These are phyloP conservation scores for Choristoneura fumiferana DNA, from an alignment of 1,140 invertebrate species.

Conservation along the genomic window DNA sequence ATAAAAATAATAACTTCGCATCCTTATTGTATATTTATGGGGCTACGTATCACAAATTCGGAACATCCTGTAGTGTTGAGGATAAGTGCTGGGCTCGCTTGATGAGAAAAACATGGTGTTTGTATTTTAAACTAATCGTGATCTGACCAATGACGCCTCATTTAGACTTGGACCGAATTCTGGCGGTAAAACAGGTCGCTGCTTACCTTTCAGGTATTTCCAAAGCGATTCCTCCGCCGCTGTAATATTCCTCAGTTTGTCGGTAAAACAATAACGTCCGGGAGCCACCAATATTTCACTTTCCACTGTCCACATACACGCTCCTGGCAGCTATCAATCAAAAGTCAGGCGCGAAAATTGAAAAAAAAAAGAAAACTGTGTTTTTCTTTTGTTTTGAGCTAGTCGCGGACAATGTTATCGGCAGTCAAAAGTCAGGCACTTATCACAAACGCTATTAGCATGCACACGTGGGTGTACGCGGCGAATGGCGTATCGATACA, in stretches of 20 bases:
- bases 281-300: conserved; percentile 55
- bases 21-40: not conserved
- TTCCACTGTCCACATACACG: conserved; percentile 52
- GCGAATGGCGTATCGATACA: conserved; percentile 34
- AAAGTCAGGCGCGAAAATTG: conserved; percentile 28
- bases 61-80: not conserved
- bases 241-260: conserved; percentile 68
- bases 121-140: too few relatives aligned
- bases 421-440: conserved; percentile 55
- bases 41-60: not conserved
- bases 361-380: conserved; percentile 25
- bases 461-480: conserved; percentile 50
- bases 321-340: conserved; percentile 26
- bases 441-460: conserved; percentile 53
- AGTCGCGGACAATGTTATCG: conserved; percentile 41
- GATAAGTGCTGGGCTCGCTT: too few relatives aligned
- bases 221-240: conserved; percentile 58
- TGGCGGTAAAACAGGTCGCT: conserved; percentile 30
- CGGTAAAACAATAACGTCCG: conserved; percentile 48
- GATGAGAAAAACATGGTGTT: too few relatives aligned
- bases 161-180: conserved; percentile 56
- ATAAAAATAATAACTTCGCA: conserved; percentile 1
- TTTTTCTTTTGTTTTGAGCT: conserved; percentile 23
- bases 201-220: conserved; percentile 72
- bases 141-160: too few relatives aligned